These are phyloP conservation scores for Himalopsyche phryganea DNA, from an alignment of 1,140 invertebrate genomes.

Conservation along the genomic window DNA sequence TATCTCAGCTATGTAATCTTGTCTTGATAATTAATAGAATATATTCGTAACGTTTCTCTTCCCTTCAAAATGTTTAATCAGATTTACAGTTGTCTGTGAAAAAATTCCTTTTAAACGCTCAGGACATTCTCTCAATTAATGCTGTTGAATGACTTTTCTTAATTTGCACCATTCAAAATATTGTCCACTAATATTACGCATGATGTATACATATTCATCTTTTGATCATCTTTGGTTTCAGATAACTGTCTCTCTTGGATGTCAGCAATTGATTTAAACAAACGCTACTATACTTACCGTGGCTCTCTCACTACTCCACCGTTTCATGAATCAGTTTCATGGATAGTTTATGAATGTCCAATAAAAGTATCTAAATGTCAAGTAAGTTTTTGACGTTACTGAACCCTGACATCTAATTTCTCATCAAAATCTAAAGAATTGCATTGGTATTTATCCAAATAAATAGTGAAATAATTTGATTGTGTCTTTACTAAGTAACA, in stretches of 20 bases:
- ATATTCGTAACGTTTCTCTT: background rate
- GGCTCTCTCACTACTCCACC: conserved; percentile 65
- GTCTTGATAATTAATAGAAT: no score
- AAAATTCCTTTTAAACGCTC: background rate
- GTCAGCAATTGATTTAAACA: conserved; percentile 40
- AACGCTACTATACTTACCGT: conserved; percentile 58
- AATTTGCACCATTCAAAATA: background rate
- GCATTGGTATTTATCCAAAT: background rate
- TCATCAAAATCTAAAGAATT: background rate
- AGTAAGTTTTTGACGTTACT: conserved; percentile 42
- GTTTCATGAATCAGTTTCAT: conserved; percentile 62
- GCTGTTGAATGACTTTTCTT: background rate
- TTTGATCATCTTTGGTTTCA: conserved; percentile 11
- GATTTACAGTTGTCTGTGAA: background rate
- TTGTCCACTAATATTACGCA: background rate
- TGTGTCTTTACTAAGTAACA: background rate
- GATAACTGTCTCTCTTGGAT: conserved; percentile 51
- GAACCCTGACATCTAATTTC: background rate
- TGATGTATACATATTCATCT: background rate
- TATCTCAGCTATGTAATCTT: no score
- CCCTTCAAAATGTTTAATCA: background rate
- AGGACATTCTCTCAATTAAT: background rate
- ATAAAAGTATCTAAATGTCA: conserved; percentile 63
- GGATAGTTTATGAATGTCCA: conserved; percentile 67
- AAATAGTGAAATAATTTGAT: background rate